Evolutionary conservation across 2,888 invertebrate genomes (phyloP).

Genomic region (Tromatobia lineatoria): DNA sequence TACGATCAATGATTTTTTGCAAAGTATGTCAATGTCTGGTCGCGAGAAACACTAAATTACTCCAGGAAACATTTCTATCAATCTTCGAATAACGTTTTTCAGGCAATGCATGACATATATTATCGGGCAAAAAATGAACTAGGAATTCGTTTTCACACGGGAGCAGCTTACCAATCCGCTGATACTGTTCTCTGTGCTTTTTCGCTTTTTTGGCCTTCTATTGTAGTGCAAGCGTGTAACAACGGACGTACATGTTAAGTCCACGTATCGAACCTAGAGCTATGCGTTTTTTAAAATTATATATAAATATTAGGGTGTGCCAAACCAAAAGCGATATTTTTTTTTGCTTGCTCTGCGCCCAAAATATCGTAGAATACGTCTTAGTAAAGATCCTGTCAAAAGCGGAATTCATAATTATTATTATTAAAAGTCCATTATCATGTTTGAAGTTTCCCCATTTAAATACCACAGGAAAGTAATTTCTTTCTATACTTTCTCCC

Average conservation of each 20-base stretch:
- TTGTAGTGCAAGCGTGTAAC: conserved; percentile 87
- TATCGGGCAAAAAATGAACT: conserved; percentile 51
- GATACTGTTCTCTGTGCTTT: conserved; percentile 91
- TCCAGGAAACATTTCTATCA: conserved; percentile 4
- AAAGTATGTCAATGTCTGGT: background rate
- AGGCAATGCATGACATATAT: conserved; percentile 61
- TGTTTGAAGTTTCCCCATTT: too few relatives aligned
- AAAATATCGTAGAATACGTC: too few relatives aligned
- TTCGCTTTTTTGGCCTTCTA: conserved; percentile 89
- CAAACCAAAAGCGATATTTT: too few relatives aligned
- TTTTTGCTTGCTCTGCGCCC: too few relatives aligned
- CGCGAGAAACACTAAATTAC: conserved; percentile 20
- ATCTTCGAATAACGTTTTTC: conserved; percentile 15
- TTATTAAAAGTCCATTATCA: too few relatives aligned
- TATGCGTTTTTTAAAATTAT: conserved; percentile 57
- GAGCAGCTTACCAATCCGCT: conserved; percentile 91
- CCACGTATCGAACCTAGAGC: conserved; percentile 76
- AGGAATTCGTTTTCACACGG: conserved; percentile 74
- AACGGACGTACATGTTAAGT: conserved; percentile 75
- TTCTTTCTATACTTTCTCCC: too few relatives aligned
- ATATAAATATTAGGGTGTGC: conserved; percentile 19
- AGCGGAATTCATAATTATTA: too few relatives aligned
- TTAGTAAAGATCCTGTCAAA: too few relatives aligned
- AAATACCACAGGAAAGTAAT: too few relatives aligned
- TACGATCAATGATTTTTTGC: conserved; percentile 39